A percentile compares a stretch with the other conserved stretches of the same genome.
These are phyloP conservation scores for Ara ararauna DNA, from an alignment of 2,797 vertebrate genomes.

Conservation along the genomic window DNA sequence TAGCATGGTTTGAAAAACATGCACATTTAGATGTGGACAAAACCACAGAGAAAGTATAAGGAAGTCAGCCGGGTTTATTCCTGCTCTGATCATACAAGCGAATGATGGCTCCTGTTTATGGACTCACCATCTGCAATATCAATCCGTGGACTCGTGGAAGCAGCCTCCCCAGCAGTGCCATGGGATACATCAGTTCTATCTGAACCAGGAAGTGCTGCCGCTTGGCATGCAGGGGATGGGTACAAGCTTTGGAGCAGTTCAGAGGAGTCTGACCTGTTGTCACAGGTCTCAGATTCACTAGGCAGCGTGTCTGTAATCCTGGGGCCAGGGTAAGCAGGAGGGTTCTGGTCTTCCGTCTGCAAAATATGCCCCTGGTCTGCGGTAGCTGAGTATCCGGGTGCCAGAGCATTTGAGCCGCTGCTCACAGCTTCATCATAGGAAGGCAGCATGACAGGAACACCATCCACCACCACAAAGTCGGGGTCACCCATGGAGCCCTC, in stretches of 20 bases:
- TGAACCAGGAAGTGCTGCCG: slow-evolving; percentile 20
- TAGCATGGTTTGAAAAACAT: background rate
- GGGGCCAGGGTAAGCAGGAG: slow-evolving; percentile 85
- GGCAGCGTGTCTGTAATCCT: slow-evolving; percentile 69
- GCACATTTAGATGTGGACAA: background rate
- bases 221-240: slow-evolving; percentile 67
- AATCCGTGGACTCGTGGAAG: slow-evolving; percentile 81
- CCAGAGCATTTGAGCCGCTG: slow-evolving; percentile 71
- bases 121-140: slow-evolving; percentile 86
- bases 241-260: slow-evolving; percentile 81
- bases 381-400: slow-evolving; percentile 73
- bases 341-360: slow-evolving; percentile 83
- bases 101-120: background rate
- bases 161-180: slow-evolving; percentile 67
- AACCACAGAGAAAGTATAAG: background rate
- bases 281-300: slow-evolving; percentile 76
- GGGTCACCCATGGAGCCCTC: slow-evolving; percentile 78
- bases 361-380: slow-evolving; percentile 72
- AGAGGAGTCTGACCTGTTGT: slow-evolving; percentile 75
- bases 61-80: background rate
- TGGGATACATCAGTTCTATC: slow-evolving; percentile 60
- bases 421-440: slow-evolving; percentile 88
- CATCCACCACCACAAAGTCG: slow-evolving; percentile 87
- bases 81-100: background rate
- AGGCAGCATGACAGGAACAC: slow-evolving; percentile 85